Base-by-base conservation (phyloP, 2,797 vertebrate genomes). In the Typhlichthys subterraneus region DNA sequence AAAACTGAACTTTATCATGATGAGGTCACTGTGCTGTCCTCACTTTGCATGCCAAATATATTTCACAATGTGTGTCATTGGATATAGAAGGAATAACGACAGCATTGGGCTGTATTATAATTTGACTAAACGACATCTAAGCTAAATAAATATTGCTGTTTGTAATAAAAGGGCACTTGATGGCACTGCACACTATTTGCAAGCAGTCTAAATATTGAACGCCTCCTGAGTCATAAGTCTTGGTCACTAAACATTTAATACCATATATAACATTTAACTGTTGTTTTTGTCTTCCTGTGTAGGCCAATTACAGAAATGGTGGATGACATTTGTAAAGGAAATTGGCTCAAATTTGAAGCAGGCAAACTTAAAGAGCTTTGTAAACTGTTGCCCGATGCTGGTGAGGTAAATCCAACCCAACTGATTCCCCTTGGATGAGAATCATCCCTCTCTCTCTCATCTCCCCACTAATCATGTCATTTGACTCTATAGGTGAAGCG, bases 361-460 rank as follows among this genome's bases (percentile, higher is more conserved):
- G 93, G 91, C 12, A 93, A 92, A 77, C 85, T 96, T 0, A 86
- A 77, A 45, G 94, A 94, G 60, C 89, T 95, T 9, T 83, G 77
- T 53, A 94, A 93, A 72, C 81, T 94, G 52, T 85, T 95, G 45
- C 95, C 94, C 2, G 90, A 94, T 0, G 80, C 89, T 5, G 75
- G 65, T 8, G 94, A 95, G 93, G 94, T 94, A 82, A 76, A 29
- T 15, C 6, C 2, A 11, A n/a, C 51, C 53, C 5, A 0, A 15
- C 4, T 12, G 10, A 53, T 2, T 29, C 29, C 19, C 45, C 29
- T 8, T 9, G 4, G 7, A 45, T 45, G 9, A 56, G n/a, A 15
- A 45, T 9, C 54, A 0, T 33, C 3, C 11, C 1, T 29, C 64
- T 29, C 3, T 29, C 23, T 4, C 23, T 4, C 5, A n/a, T 31